Evolutionary conservation across 2,888 invertebrate species (phyloP).

Genomic region (Brenthis ino): DNA sequence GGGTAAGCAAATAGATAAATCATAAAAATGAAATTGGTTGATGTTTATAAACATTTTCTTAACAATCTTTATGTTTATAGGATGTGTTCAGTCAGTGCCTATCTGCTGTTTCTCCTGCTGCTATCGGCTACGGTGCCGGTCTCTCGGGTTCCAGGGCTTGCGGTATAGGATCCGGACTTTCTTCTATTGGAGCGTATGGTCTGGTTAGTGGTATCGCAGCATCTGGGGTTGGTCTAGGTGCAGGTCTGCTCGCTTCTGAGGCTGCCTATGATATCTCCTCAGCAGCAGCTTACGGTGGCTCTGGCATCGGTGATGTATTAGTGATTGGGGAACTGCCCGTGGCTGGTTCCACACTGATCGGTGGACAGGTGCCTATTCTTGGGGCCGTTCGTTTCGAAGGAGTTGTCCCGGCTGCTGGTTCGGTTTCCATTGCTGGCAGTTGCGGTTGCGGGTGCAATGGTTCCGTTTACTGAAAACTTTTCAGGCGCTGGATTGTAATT

Average conservation of each 20-base stretch:
- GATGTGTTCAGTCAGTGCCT: not conserved
- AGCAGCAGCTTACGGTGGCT: constrained; percentile 43
- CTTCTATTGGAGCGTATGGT: not conserved
- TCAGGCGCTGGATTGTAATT: not conserved
- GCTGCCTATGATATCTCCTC: constrained; percentile 3
- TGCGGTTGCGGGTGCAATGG: constrained; percentile 42
- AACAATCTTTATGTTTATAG: not conserved
- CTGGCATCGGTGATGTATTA: constrained; percentile 48
- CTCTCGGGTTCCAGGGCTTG: not conserved
- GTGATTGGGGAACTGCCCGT: constrained; percentile 54
- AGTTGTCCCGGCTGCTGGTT: constrained; percentile 42
- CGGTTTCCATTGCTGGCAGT: constrained; percentile 44
- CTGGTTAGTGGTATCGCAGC: not conserved
- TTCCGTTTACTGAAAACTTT: not conserved
- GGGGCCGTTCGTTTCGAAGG: constrained; percentile 47
- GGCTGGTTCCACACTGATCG: constrained; percentile 45
- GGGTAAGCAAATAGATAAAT: not conserved
- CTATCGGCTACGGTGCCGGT: not conserved
- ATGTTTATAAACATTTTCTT: too few relatives aligned
- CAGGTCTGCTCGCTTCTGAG: constrained; percentile 16
- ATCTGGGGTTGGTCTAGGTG: not conserved
- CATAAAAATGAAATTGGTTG: too few relatives aligned
- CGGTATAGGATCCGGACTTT: not conserved
- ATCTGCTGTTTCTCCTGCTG: not conserved
- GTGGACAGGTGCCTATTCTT: constrained; percentile 45